A percentile compares a stretch with the other conserved stretches of the same genome.
Conservation (phyloP, 2,113 vertebrate genomes). For the Cricetomys ansorgei region DNA sequence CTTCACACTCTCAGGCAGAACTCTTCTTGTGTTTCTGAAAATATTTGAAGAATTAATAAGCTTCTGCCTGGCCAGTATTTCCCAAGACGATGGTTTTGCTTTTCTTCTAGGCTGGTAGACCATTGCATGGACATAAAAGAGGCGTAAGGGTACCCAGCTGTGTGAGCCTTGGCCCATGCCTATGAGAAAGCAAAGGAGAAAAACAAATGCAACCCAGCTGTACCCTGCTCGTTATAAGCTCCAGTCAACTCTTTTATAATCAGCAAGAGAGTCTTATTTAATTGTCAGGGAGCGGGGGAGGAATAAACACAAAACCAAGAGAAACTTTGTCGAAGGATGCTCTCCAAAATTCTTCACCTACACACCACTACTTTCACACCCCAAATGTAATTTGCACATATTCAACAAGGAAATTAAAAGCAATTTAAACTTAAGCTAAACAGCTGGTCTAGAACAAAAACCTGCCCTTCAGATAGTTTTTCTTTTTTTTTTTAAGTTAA, state of each 20-base stretch:
- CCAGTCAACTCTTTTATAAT: constrained; percentile 19
- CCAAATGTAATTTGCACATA: constrained; percentile 36
- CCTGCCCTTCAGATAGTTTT: not conserved
- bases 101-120: not conserved
- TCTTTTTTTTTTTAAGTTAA: constrained; percentile 42
- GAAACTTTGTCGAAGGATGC: not conserved
- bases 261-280: not conserved
- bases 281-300: not conserved
- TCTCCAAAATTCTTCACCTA: constrained; percentile 36
- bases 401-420: constrained; percentile 58
- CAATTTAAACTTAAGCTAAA: constrained; percentile 68
- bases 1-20: not conserved
- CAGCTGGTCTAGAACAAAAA: constrained; percentile 65
- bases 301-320: constrained; percentile 28
- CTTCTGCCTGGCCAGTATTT: not conserved
- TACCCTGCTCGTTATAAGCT: constrained; percentile 4
- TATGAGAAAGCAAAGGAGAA: not conserved
- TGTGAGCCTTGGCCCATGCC: not conserved
- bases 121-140: not conserved
- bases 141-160: not conserved
- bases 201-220: not conserved
- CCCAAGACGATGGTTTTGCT: not conserved
- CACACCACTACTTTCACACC: not conserved
- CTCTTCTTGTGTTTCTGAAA: not conserved
- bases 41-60: constrained; percentile 17